Evolutionary conservation across 2,797 vertebrate genomes (phyloP), one percentile per base, ranked within the genome.

Genomic region (Gymnoscopelus microlampas): DNA sequence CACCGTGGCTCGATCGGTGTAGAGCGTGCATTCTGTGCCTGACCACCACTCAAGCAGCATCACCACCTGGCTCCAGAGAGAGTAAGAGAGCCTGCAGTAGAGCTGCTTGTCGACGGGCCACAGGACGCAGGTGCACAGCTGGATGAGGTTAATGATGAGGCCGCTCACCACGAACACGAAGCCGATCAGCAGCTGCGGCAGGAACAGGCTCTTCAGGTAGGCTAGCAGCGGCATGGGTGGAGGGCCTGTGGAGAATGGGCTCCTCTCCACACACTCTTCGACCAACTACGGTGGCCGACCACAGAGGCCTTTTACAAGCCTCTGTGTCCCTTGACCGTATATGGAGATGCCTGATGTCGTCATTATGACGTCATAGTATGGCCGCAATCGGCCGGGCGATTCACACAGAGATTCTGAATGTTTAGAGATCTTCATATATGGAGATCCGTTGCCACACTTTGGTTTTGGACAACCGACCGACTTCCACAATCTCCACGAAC

Each of bases 21-120:
- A 99, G 49, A 99, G 93, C 0, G 95, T 98, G 87, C 98, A 99
- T 3, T 97, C 96, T 9, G 98, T 99, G 83, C 95, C 94, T 0
- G 98, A 99, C 98, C 98, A 99, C 97, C 97, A 99, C 89, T 99
- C 98, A 89, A 99, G 91, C 82, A 99, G 92, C 97, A 99, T 98
- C 78, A 99, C 97, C 90, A 99, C 87, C 92, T 99, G 98, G 90
- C 98, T 98, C 98, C 98, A 99, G 35, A 99, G 95, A 0, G 97
- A 98, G 80, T 99, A 99, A 86, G 97, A 85, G 75, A 99, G 95
- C 79, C 97, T 93, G 87, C 97, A 98, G 96, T 99, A 99, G 3
- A 99, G 95, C 89, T 96, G 97, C 88, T 94, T 97, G 95, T 95
- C 94, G 91, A 98, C 35, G 54, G 97, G 96, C 98, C 98, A 99